Conservation (phyloP, 2,888 invertebrate genomes). For the Cheilosia impressa region DNA sequence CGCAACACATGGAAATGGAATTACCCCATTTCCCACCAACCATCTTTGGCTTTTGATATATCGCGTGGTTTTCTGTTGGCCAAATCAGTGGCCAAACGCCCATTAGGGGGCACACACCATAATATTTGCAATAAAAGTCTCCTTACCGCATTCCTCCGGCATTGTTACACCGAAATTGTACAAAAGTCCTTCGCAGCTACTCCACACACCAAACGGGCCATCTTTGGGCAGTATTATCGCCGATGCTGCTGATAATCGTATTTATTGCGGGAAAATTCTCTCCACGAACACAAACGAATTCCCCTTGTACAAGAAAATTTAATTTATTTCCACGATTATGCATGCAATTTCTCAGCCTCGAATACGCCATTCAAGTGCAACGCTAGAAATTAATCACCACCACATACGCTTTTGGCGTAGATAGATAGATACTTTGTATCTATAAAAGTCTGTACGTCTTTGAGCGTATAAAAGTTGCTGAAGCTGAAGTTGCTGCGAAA, state of each 20-base stretch:
- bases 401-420: constrained; percentile 55
- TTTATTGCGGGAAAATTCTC: background rate
- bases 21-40: background rate
- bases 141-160: constrained; percentile 13
- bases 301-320: constrained; percentile 43
- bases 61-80: background rate
- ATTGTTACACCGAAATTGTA: constrained; percentile 9
- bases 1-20: background rate
- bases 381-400: constrained; percentile 70
- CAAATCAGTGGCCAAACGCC: background rate
- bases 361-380: constrained; percentile 65
- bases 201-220: background rate
- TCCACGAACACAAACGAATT: background rate
- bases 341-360: constrained; percentile 57
- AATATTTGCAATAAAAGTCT: constrained; percentile 4
- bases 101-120: background rate
- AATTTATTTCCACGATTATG: constrained; percentile 67
- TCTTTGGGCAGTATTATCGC: background rate
- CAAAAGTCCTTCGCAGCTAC: constrained; percentile 3
- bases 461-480: constrained; percentile 1
- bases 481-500: background rate
- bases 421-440: constrained; percentile 53
- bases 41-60: background rate
- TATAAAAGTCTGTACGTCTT: background rate
- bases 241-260: background rate